A percentile compares a stretch with the other conserved stretches of the same genome.
Conservation (phyloP, 2,113 vertebrate species). For the Strix uralensis region DNA sequence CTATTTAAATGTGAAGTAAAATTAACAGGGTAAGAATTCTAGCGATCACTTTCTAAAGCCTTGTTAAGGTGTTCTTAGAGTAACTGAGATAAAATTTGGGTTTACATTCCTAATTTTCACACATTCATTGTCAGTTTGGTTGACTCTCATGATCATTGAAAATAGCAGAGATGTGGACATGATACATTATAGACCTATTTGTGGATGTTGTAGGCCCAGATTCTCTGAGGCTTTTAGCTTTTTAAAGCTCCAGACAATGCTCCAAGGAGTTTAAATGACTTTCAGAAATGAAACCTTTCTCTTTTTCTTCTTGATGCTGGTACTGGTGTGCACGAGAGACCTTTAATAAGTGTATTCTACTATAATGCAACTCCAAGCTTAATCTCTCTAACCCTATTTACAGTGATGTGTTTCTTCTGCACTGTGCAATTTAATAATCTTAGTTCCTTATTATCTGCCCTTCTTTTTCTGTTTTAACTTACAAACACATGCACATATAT, state of each 20-base stretch:
- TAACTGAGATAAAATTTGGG: background rate
- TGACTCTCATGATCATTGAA: background rate
- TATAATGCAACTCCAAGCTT: background rate
- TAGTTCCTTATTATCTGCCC: background rate
- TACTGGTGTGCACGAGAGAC: background rate
- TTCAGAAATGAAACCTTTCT: background rate
- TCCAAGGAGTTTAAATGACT: background rate
- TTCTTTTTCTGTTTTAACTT: background rate
- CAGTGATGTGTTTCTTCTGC: background rate
- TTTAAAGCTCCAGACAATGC: background rate
- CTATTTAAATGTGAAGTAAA: background rate
- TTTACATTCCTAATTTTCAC: background rate
- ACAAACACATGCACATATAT: background rate
- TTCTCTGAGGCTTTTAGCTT: background rate
- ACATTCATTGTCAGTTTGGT: background rate
- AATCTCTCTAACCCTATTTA: background rate
- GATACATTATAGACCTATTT: no score
- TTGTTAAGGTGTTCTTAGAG: background rate
- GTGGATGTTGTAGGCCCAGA: background rate
- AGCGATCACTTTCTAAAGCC: background rate
- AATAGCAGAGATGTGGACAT: no score
- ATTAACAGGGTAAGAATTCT: background rate
- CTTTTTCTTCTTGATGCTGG: background rate
- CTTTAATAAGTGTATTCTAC: background rate
- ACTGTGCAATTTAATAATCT: background rate